A percentile compares a stretch with the other conserved stretches of the same genome.
These are phyloP conservation scores for Bubo blakistoni DNA, from an alignment of 2,113 vertebrate genomes.

Conservation along the genomic window DNA sequence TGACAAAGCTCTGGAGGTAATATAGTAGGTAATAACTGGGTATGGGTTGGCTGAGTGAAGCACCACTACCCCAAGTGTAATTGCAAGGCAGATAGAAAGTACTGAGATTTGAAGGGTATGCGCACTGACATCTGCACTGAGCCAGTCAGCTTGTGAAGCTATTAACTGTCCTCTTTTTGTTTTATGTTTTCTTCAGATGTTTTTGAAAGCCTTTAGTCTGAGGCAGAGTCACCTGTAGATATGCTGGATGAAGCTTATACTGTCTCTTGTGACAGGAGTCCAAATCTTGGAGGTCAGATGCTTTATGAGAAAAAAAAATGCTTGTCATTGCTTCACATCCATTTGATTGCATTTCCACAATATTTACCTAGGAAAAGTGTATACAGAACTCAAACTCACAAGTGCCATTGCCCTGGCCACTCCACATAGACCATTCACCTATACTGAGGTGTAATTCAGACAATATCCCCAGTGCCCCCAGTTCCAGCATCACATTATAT, in stretches of 20 bases:
- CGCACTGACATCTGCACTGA: background rate
- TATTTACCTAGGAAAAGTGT: background rate
- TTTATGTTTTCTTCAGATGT: background rate
- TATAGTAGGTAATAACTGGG: background rate
- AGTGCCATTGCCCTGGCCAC: background rate
- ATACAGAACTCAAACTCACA: background rate
- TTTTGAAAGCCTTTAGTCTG: background rate
- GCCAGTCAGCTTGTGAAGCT: background rate
- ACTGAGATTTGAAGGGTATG: background rate
- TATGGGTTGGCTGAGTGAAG: background rate
- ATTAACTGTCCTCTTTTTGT: background rate
- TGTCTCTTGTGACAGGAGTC: background rate
- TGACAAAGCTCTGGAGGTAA: background rate
- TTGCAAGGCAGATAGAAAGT: background rate
- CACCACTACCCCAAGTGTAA: background rate
- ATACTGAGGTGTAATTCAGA: background rate
- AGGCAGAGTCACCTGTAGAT: background rate
- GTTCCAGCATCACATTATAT: background rate
- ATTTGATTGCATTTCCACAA: background rate
- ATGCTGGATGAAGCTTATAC: background rate
- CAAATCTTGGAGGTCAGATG: background rate
- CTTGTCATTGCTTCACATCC: background rate
- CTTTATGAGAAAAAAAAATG: background rate
- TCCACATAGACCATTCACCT: background rate
- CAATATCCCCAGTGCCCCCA: background rate